Evolutionary conservation across 2,888 invertebrate species (phyloP).

Genomic region (Caenorhabditis parvicauda): DNA sequence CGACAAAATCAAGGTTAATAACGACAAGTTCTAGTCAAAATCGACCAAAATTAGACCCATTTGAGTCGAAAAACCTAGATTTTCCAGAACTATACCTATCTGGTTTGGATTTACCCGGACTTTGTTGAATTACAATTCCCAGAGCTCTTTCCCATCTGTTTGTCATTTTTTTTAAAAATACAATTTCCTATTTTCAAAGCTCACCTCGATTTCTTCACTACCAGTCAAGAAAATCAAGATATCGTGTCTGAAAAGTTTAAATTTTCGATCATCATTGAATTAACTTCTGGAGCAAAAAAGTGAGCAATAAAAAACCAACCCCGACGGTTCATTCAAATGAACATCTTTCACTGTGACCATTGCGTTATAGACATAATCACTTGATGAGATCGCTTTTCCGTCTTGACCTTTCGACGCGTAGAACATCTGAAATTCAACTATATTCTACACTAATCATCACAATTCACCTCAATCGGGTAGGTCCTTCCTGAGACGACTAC

Average conservation of each 20-base stretch:
- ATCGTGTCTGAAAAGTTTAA: conserved; percentile 23
- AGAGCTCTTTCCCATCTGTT: no score
- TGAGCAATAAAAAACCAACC: conserved; percentile 52
- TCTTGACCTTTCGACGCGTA: conserved; percentile 37
- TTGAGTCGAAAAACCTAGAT: no score
- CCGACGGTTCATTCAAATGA: conserved; percentile 63
- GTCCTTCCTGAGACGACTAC: conserved; percentile 87
- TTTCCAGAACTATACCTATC: no score
- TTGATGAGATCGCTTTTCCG: conserved; percentile 13
- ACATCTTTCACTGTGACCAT: conserved; percentile 66
- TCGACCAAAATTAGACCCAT: no score
- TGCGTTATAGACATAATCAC: conserved; percentile 65
- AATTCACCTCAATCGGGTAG: conserved; percentile 70
- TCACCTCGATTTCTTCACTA: conserved; percentile 83
- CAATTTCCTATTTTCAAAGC: neutral
- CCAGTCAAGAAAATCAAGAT: conserved; percentile 74
- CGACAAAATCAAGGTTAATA: no score
- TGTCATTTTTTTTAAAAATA: no score
- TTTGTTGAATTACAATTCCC: no score
- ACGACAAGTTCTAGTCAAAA: no score
- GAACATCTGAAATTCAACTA: conserved; percentile 32
- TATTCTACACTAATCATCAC: neutral
- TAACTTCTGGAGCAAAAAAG: neutral
- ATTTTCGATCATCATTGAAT: neutral
- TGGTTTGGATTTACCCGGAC: no score